Evolutionary conservation across 1,140 invertebrate genomes (phyloP), one percentile per base, ranked within the genome.

Genomic region (Anadara kagoshimensis): DNA sequence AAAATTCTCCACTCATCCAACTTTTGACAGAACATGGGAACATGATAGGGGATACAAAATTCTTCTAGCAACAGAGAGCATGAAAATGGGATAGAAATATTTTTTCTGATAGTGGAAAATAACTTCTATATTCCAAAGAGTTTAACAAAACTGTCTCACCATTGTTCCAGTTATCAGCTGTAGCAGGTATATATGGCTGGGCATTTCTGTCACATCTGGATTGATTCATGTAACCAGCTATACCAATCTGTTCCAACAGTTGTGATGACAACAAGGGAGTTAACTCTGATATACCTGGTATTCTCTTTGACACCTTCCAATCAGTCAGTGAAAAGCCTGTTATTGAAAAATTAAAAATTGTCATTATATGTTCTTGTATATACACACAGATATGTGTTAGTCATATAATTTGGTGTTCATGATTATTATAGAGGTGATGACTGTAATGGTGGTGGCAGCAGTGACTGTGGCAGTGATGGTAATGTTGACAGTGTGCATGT

Each of bases 281-380:
- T 41, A 72, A 41, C 16, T 61, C 11, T 69, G 44, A 49, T 14
- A 57, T 41, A 7, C 45, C 56, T 43, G 20, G 36, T 41, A 61
- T 62, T 41, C 53, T 26, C 8, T 44, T 57, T 14, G 20, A 14
- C 14, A 44, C 12, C 18, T 61, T 36, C 67, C 67, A 69, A 0
- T 41, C 53, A 69, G 56, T 53, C 11, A 69, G 47, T 20, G 67
- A 69, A 58, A 69, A 69, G 61, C 44, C 58, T 69, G 24, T 29
- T n/a, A 64, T 12, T 1, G 16, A 53, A 20, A 8, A 53, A 53
- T 43, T 43, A 58, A 16, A 26, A 58, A 14, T 29, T 8, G 41
- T 5, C 56, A 20, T 36, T 26, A 58, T 18, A 58, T 26, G 10
- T 16, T 43, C 10, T 43, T 41, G 36, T 62, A 44, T 62, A 12